Conservation (phyloP, 2,797 vertebrate genomes). For the Delichon dasypus region DNA sequence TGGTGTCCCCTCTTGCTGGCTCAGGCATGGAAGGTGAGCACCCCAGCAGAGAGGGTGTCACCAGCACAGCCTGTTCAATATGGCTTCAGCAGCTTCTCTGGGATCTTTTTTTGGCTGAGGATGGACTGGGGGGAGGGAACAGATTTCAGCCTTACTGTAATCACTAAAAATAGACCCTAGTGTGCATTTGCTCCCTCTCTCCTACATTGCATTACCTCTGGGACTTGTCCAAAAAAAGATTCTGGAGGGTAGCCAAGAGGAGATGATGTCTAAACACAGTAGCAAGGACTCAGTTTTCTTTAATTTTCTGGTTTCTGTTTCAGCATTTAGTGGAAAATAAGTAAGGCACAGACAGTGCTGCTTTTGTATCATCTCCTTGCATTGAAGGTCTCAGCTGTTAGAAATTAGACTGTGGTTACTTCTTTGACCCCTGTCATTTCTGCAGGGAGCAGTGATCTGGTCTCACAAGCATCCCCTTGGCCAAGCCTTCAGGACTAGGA, state of each 20-base stretch:
- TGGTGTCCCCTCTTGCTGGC: too few species aligned
- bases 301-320: constrained; percentile 30
- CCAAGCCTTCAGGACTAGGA: not conserved
- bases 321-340: not conserved
- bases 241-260: not conserved
- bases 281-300: not conserved
- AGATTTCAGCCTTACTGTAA: not conserved
- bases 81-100: not conserved
- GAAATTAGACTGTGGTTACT: constrained; percentile 47
- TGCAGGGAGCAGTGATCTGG: not conserved
- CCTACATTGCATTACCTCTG: not conserved
- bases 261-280: not conserved
- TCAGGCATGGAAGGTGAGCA: not conserved
- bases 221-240: not conserved
- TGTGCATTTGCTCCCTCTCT: not conserved
- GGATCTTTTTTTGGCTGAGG: not conserved
- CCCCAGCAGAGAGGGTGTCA: not conserved
- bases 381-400: constrained; percentile 38
- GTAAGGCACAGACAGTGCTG: constrained; percentile 16
- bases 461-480: constrained; percentile 20
- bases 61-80: not conserved
- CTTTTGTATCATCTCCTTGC: constrained; percentile 38
- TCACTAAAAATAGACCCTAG: constrained; percentile 31
- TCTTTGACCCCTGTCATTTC: constrained; percentile 28
- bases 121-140: not conserved